Conservation (phyloP, 2,113 vertebrate genomes). For the Rhegmatorhina hoffmannsi region DNA sequence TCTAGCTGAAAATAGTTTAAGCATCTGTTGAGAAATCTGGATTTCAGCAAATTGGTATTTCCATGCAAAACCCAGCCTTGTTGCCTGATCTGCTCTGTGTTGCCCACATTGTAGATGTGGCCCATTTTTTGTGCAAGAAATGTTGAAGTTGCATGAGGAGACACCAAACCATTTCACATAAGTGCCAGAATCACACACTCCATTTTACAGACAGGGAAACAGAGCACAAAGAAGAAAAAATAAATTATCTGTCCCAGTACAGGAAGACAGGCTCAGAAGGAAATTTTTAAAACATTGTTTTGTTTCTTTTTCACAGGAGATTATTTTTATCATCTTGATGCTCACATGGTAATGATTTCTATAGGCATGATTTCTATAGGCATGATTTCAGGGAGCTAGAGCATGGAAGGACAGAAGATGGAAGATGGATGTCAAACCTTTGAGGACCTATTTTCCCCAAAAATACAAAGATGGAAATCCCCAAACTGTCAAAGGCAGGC, state of each 20-base stretch:
- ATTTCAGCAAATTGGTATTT: background rate
- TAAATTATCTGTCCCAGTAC: background rate
- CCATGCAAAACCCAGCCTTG: background rate
- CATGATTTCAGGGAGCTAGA: background rate
- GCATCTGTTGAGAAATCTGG: background rate
- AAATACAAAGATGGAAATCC: background rate
- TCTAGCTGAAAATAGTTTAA: background rate
- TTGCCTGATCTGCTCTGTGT: background rate
- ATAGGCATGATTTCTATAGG: background rate
- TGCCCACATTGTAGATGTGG: fast-evolving
- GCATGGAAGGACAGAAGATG: background rate
- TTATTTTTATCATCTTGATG: background rate
- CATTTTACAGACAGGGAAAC: background rate
- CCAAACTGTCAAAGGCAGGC: background rate
- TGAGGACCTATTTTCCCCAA: background rate
- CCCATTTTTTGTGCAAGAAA: background rate
- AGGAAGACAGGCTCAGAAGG: background rate
- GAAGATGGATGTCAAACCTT: background rate
- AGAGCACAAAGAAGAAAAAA: background rate
- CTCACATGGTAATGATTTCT: background rate
- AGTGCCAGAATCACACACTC: background rate
- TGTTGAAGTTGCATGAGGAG: background rate
- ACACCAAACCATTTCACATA: background rate
- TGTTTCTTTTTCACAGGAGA: background rate
- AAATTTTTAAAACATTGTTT: background rate